Evolutionary conservation across 1,140 invertebrate genomes (phyloP).

Genomic region (Listronotus bonariensis): DNA sequence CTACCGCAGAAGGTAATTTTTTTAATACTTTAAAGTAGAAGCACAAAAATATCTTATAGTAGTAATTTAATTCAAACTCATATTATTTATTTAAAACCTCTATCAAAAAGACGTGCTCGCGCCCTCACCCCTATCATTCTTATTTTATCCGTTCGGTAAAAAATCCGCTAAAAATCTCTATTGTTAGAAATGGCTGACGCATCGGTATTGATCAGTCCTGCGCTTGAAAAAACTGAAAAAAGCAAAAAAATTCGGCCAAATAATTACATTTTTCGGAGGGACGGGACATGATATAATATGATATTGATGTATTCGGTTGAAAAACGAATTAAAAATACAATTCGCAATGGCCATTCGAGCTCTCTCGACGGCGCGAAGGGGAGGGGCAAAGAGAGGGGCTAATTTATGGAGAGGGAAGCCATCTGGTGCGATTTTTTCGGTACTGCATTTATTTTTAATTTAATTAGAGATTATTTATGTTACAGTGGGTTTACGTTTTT

Average conservation of each 20-base stretch:
- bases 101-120: too few species aligned
- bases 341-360: constrained; percentile 31
- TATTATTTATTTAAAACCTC: too few species aligned
- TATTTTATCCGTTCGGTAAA: background rate
- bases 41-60: too few species aligned
- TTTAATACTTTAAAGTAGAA: too few species aligned
- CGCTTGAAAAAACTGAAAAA: constrained; percentile 27
- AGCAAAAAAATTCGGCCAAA: constrained; percentile 30
- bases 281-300: constrained; percentile 33
- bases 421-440: constrained; percentile 16
- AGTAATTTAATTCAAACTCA: too few species aligned
- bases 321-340: constrained; percentile 38
- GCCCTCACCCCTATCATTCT: too few species aligned
- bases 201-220: constrained; percentile 34
- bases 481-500: background rate
- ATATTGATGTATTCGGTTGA: constrained; percentile 37
- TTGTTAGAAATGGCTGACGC: constrained; percentile 35
- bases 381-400: background rate
- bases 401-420: constrained; percentile 15
- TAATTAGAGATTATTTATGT: constrained; percentile 7
- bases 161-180: constrained; percentile 23
- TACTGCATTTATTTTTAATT: constrained; percentile 11
- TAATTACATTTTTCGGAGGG: constrained; percentile 35
- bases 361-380: constrained; percentile 12
- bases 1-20: too few species aligned